Percentiles rank a stretch among this genome's conserved stretches.
These are phyloP conservation scores for Steatornis caripensis DNA, from an alignment of 2,113 vertebrate genomes.

Conservation along the genomic window DNA sequence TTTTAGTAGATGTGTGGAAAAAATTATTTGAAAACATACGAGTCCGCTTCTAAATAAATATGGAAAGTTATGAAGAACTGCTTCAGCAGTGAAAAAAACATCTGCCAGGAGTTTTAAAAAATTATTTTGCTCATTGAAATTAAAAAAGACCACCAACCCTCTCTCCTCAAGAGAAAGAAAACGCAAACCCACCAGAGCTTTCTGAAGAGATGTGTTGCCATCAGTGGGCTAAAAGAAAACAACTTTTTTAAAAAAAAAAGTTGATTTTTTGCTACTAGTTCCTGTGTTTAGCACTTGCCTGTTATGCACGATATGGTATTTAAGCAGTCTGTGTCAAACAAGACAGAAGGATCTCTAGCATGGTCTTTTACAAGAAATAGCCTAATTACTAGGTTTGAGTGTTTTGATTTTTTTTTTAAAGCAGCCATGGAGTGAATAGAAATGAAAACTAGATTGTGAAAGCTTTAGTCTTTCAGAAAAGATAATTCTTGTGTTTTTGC, in stretches of 20 bases:
- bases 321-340: neutral
- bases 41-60: neutral
- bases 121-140: neutral
- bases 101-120: neutral
- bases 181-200: neutral
- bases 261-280: neutral
- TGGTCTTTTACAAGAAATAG: neutral
- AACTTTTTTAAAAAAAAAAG: too few relatives aligned
- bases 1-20: neutral
- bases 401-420: neutral
- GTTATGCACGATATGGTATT: neutral
- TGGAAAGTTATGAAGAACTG: neutral
- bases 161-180: neutral
- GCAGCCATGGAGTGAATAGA: neutral
- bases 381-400: neutral
- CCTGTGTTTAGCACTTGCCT: neutral
- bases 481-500: neutral
- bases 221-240: neutral
- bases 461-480: neutral
- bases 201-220: neutral
- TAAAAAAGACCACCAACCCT: fast-evolving
- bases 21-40: neutral
- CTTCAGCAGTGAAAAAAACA: neutral
- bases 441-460: neutral
- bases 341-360: fast-evolving